A percentile compares a stretch with the other conserved stretches of the same genome.
phyloP scores from a whole-genome alignment of 2,888 invertebrate species.

The Myopa testacea region DNA sequence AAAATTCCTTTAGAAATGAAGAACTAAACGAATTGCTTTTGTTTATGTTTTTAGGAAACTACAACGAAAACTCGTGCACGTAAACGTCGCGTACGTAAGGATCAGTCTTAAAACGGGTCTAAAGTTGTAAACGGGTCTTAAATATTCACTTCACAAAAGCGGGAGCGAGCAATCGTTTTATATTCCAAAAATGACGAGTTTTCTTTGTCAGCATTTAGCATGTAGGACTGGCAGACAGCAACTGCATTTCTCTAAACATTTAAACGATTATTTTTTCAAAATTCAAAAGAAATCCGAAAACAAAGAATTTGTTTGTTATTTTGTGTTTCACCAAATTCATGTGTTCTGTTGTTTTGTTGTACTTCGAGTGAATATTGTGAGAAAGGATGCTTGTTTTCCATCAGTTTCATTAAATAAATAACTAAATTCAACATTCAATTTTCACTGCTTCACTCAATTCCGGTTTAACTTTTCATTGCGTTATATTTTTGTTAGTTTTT shows the following conservation, averaged over 20 bases:
- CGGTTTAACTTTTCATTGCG: no score
- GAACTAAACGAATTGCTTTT: neutral
- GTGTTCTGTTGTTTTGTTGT: neutral
- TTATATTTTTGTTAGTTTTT: no score
- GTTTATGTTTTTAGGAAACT: constrained; percentile 49
- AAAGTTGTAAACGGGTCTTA: constrained; percentile 42
- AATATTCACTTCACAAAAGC: constrained; percentile 30
- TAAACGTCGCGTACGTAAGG: constrained; percentile 65
- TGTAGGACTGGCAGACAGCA: constrained; percentile 9
- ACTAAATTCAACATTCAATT: no score
- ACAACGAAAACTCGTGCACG: constrained; percentile 56
- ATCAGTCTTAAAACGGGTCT: constrained; percentile 52
- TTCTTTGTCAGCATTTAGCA: constrained; percentile 25
- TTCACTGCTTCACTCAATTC: no score
- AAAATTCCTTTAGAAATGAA: neutral
- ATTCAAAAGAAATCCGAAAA: neutral
- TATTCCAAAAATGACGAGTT: constrained; percentile 37
- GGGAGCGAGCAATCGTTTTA: constrained; percentile 22
- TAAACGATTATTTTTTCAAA: neutral
- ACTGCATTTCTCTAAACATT: constrained; percentile 2
- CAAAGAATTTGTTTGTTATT: neutral
- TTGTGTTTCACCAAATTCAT: no score
- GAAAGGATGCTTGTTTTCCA: no score
- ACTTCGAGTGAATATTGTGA: no score
- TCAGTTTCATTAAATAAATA: no score